Base-by-base conservation (phyloP, 2,888 invertebrate species). In the Tiphia femorata region DNA sequence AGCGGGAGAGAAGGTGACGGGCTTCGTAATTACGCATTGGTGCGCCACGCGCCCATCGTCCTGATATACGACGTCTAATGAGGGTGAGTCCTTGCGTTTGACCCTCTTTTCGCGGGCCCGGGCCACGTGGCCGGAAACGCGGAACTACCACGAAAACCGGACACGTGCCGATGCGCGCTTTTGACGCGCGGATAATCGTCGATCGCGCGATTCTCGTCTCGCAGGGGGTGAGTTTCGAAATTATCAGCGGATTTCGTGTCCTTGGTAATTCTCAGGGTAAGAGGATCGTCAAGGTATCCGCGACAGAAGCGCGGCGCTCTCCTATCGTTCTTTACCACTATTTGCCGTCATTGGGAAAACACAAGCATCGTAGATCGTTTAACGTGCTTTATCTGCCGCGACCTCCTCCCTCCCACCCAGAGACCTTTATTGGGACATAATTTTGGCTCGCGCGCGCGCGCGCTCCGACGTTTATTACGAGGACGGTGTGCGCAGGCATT, bases 91-190 rank as follows among this genome's bases (percentile, higher is more conserved):
- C 47, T 40, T 50, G 30, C 47, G 38, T 43, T 56, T 51, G 30
- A 56, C 56, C 50, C 59, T 50, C 50, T 51, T 51, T 56, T 58
- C 25, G 46, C 48, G 20, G 59, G 17, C 21, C 6, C 17, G 42
- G n/a, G 67, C 53, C 69, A 67, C 69, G 70, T 53, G 69, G 64
- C 67, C 69, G 69, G 69, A 70, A 70, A 37, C 52, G 49, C n/a
- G 38, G 27, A 21, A 4, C 25, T 6, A 30, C 23, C 27, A 56
- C 41, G 51, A 23, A 29, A 38, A 46, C 46, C 52, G 56, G 33
- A 46, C 25, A 56, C 56, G 21, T 41, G 44, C 27, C 12, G 23
- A 14, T 49, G 41, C 61, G 58, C 44, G 58, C 49, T 16, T 50
- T 20, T 23, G 49, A 12, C 40, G 23, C 10, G 12, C 35, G 43